Evolutionary conservation across 1,140 invertebrate genomes (phyloP), one percentile per base, ranked within the genome.

Genomic region (Pachyrhynchus sulphureomaculatus): DNA sequence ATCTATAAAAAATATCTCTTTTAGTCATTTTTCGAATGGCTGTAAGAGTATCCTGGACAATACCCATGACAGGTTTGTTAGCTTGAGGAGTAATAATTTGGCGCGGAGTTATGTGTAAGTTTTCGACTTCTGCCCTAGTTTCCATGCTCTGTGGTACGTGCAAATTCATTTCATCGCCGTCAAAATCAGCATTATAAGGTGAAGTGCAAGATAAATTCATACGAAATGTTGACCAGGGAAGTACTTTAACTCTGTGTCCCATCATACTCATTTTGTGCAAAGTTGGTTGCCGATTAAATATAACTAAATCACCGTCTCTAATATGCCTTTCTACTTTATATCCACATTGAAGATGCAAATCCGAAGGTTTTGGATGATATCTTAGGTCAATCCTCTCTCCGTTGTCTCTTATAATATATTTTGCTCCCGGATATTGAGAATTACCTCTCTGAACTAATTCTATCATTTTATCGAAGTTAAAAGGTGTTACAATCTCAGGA

Each of bases 181-280:
- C 98, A 82, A 99, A 99, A 84, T 99, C 98, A 69, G 98, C 98
- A 78, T 99, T 99, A 79, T 99, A 99, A 0, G 98, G 98, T 26
- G 96, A 98, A 0, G 96, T 99, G 69, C 96, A 96, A 78, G 94
- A 97, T 37, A 88, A 81, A 70, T 87, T 88, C 77, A 90, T 81
- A 26, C 87, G 77, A 66, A 87, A 86, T 42, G 85, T 87, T 47
- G 84, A 76, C 75, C 84, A 79, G 9, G 82, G 80, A 18, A 76
- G 53, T 13, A 99, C 93, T 79, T 98, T 98, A 0, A 98, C 96
- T 73, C 94, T 88, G 78, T 99, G 98, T 65, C 96, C 97, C 98
- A 99, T 99, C 97, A 99, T 99, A 89, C 91, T 94, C 97, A 99
- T 99, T 83, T 99, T 99, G 78, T 99, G 98, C 0, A 99, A 83